phyloP scores from a whole-genome alignment of 2,888 invertebrate species.

The Acrobasis suavella region DNA sequence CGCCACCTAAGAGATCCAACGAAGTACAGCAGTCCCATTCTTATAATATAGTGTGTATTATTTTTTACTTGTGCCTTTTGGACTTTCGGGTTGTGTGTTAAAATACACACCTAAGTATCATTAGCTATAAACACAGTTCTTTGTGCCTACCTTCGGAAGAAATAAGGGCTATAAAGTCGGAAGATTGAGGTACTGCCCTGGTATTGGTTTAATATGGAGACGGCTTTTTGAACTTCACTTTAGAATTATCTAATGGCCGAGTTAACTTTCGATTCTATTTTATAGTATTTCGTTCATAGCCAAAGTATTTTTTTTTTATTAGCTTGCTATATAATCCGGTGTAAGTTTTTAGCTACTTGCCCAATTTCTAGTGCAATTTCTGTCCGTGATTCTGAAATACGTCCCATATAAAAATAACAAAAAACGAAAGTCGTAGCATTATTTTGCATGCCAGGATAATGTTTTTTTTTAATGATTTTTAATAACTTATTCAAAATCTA shows the following conservation, averaged over 20 bases:
- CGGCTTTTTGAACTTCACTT: conserved; percentile 33
- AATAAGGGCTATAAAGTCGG: conserved; percentile 76
- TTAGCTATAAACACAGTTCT: conserved; percentile 80
- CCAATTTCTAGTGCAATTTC: too few relatives aligned
- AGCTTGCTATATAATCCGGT: too few relatives aligned
- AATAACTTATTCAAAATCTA: too few relatives aligned
- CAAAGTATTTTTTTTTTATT: too few relatives aligned
- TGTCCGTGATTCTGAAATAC: too few relatives aligned
- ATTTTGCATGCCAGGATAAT: too few relatives aligned
- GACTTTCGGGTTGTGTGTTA: conserved; percentile 74
- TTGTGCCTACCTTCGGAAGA: conserved; percentile 74
- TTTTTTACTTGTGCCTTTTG: conserved; percentile 73
- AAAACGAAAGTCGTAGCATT: too few relatives aligned
- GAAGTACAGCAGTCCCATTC: conserved; percentile 57
- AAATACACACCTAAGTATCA: conserved; percentile 82
- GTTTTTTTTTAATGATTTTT: too few relatives aligned
- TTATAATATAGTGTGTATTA: conserved; percentile 71
- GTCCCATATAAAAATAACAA: too few relatives aligned
- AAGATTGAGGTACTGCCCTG: conserved; percentile 60
- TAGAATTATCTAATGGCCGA: neutral
- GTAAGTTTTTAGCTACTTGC: too few relatives aligned
- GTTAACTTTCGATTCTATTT: neutral
- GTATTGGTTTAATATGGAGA: conserved; percentile 54
- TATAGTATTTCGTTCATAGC: neutral
- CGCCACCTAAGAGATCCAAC: conserved; percentile 65